phyloP scores from a whole-genome alignment of 2,113 vertebrate genomes.

The Gavialis gangeticus region DNA sequence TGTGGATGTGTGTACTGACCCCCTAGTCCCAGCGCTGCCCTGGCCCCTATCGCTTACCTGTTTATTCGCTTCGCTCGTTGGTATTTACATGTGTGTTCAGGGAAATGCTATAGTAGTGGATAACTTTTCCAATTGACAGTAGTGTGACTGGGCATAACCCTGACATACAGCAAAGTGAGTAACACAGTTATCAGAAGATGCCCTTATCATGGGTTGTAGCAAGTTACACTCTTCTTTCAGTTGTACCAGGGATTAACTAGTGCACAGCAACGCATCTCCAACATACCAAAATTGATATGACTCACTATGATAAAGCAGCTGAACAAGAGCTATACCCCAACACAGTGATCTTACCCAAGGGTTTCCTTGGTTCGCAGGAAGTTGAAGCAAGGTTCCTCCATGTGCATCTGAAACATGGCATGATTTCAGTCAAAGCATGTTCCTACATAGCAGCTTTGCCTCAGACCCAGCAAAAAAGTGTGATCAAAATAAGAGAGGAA shows the following conservation, averaged over 20 bases:
- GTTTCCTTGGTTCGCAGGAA: constrained; percentile 88
- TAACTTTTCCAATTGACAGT: not conserved
- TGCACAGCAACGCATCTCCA: not conserved
- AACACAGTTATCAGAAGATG: not conserved
- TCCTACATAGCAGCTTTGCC: not conserved
- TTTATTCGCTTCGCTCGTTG: too few species aligned
- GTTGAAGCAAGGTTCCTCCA: constrained; percentile 88
- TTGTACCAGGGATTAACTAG: not conserved
- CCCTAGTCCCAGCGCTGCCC: too few species aligned
- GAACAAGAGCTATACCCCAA: not conserved
- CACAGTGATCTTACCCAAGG: constrained; percentile 76
- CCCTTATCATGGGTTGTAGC: not conserved
- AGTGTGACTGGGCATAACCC: not conserved
- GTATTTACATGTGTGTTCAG: not conserved
- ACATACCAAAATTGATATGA: not conserved
- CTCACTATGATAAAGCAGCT: not conserved
- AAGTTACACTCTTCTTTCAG: not conserved
- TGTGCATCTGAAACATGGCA: constrained; percentile 81
- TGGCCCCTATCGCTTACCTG: too few species aligned
- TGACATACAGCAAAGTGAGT: not conserved
- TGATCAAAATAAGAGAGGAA: not conserved
- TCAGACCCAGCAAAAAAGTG: not conserved
- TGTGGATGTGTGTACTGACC: too few species aligned
- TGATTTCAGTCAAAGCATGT: not conserved
- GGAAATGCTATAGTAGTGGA: not conserved